Evolutionary conservation across 2,888 invertebrate species (phyloP), one percentile per base, ranked within the genome.

Genomic region (Melanophora roralis): DNA sequence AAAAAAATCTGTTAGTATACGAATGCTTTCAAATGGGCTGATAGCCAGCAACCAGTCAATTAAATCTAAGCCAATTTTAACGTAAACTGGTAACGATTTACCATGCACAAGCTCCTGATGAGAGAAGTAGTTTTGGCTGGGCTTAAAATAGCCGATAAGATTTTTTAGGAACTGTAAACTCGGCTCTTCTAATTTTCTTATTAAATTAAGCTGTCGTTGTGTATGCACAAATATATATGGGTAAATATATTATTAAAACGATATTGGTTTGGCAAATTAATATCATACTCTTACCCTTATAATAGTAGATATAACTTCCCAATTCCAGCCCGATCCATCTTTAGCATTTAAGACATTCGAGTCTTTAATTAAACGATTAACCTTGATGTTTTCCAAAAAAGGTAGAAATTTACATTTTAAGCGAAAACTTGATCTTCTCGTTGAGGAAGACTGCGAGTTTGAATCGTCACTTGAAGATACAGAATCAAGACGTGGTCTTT

Each of bases 241-340:
- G 40, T 9, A 32, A 5, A 27, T 23, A 38, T 16, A 0, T 47
- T 14, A 64, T 36, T n/a, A 0, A 7, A 14, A n/a, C n/a, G n/a
- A 32, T 16, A 34, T 23, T 19, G 11, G 72, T 80, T 21, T 27
- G 11, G n/a, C 62, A 51, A 34, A 4, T 5, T 0, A n/a, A 21
- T 16, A 19, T 47, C 4, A 43, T n/a, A 57, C 23, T 51, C 85
- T 85, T 90, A 95, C 95, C 92, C 94, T 95, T 32, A 97, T 91
- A 85, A 97, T 93, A 47, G 95, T 94, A 80, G 94, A 92, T 80
- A 98, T 94, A n/a, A 96, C 92, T 84, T 95, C 95, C 98, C 98
- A 98, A 88, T 98, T 95, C 98, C 98, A 98, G 0, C 93, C 92
- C 75, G 93, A 93, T 4, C 95, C 95, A 85, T 97, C 97, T 84